Conservation (phyloP, 2,888 invertebrate genomes). For the Caenorhabditis sp. region DNA sequence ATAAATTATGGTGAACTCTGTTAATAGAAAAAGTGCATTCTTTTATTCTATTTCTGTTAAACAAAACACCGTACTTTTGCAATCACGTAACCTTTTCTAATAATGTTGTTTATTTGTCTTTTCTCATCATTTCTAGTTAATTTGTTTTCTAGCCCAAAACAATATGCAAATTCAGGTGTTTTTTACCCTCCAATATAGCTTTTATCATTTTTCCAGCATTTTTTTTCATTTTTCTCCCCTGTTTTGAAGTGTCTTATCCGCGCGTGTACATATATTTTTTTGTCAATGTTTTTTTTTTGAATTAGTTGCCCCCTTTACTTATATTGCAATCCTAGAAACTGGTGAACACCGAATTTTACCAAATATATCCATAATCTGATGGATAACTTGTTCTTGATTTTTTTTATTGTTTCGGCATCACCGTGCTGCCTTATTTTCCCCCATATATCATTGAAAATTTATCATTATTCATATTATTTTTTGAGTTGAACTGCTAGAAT, state of each 20-base stretch:
- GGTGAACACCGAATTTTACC: conserved; percentile 18
- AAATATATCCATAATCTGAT: no score
- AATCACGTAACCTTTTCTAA: no score
- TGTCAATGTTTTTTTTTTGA: background rate
- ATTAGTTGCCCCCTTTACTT: background rate
- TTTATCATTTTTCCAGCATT: background rate
- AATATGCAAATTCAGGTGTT: conserved; percentile 1
- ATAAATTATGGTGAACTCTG: no score
- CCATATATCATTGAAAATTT: background rate
- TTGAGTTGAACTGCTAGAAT: no score
- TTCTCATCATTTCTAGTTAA: conserved; percentile 19
- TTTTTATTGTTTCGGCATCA: conserved; percentile 10
- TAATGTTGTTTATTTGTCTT: background rate
- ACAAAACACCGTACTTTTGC: no score
- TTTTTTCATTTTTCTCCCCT: background rate
- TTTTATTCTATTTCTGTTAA: no score
- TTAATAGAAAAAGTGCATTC: no score
- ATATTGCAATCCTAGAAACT: conserved; percentile 42
- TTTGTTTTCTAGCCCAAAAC: conserved; percentile 13
- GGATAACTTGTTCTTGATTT: conserved; percentile 9
- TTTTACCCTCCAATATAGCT: background rate
- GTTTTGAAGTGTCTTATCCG: background rate
- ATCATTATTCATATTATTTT: no score
- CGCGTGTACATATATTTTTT: background rate
- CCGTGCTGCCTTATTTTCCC: conserved; percentile 6